A percentile compares a stretch with the other conserved stretches of the same genome.
Conservation (phyloP, 2,888 invertebrate species). For the Synergus itoensis region DNA sequence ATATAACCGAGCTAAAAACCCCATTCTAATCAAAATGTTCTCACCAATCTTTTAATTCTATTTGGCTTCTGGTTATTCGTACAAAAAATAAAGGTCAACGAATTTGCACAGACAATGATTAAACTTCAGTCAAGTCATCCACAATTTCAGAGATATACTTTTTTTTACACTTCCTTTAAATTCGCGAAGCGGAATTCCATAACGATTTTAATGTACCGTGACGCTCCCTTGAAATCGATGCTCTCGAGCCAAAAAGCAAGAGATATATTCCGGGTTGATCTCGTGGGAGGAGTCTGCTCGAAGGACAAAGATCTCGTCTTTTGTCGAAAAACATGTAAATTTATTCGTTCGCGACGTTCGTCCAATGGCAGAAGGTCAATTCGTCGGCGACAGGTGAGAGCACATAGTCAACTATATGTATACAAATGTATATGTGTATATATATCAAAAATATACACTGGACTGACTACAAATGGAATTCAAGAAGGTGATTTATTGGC, state of each 20-base stretch:
- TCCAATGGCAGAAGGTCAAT: slow-evolving; percentile 67
- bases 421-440: neutral
- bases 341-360: slow-evolving; percentile 68
- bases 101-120: slow-evolving; percentile 29
- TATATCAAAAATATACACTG: slow-evolving; percentile 14
- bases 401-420: slow-evolving; percentile 34
- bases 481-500: slow-evolving; percentile 72
- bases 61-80: slow-evolving; percentile 9
- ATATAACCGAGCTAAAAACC: neutral
- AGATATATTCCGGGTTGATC: slow-evolving; percentile 61
- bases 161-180: neutral
- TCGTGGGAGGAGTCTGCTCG: slow-evolving; percentile 63
- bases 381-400: slow-evolving; percentile 68
- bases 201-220: slow-evolving; percentile 47
- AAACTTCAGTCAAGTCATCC: slow-evolving; percentile 33
- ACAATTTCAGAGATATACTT: slow-evolving; percentile 26
- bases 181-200: slow-evolving; percentile 44
- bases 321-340: slow-evolving; percentile 71
- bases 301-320: slow-evolving; percentile 70
- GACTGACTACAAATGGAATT: slow-evolving; percentile 53
- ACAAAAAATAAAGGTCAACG: slow-evolving; percentile 29
- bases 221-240: slow-evolving; percentile 52
- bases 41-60: neutral
- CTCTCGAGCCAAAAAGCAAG: slow-evolving; percentile 44
- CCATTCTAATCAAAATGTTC: neutral